Base-by-base conservation (phyloP, 2,113 vertebrate species). In the Pluvianellus socialis region DNA sequence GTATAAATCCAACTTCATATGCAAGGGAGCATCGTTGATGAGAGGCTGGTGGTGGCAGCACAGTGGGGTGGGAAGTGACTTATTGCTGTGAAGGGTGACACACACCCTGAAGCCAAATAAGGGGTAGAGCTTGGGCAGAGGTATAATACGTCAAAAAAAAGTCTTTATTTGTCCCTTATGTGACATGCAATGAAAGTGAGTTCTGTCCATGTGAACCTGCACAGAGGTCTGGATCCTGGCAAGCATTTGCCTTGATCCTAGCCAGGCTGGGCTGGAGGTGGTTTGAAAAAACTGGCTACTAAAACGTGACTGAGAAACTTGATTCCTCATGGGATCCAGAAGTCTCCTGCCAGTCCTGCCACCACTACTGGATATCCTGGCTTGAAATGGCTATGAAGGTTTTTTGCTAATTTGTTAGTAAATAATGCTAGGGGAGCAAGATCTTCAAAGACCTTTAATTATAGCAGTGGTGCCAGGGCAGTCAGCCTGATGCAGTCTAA, bases 21-120 rank as follows among this genome's bases (percentile, higher is more conserved):
- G 0, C 50, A 47, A 75, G 0, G 4, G 18, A 65, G 6, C 10
- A 52, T 21, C 14, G 33, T 4, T n/a, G 12, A 5, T 16, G 22
- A 19, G 42, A 84, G 4, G 20, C 3, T 61, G 40, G 3, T 85
- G 55, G 38, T 59, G 21, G 23, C 14, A 63, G 58, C 27, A 30
- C 10, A 70, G n/a, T 8, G 18, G 18, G 10, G 23, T 72, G 23
- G 38, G 20, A 63, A 62, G 10, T 13, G 28, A 65, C 4, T 77
- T 50, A 21, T 2, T 33, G 11, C 28, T 12, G 0, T 74, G 47
- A 87, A 71, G 24, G 14, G 21, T 30, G 8, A 45, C 10, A 16
- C 0, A 0, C 10, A 65, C 6, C 12, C 33, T 79, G 71, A 79
- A 79, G 45, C 4, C 3, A 1, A 82, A 55, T 10, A 66, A 59